phyloP scores from a whole-genome alignment of 1,140 invertebrate genomes.

The Doryteuthis pealeii region DNA sequence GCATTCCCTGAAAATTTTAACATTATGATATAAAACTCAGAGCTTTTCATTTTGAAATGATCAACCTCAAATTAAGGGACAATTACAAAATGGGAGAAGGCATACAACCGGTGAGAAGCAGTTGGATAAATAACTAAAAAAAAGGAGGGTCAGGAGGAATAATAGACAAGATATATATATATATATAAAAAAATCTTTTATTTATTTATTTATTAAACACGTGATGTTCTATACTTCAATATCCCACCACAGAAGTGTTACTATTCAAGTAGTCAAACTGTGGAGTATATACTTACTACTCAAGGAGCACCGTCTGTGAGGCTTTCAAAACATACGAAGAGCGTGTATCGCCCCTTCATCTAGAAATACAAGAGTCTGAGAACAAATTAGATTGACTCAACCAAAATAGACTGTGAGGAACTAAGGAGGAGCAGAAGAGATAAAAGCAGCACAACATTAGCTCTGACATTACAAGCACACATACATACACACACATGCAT shows the following conservation, averaged over 20 bases:
- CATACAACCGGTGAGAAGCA: no score
- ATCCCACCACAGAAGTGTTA: conserved; percentile 9
- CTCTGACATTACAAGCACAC: no score
- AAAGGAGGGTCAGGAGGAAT: no score
- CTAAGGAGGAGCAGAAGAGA: background rate
- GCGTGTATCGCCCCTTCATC: conserved; percentile 15
- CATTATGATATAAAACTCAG: no score
- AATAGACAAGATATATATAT: no score
- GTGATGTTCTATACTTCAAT: background rate
- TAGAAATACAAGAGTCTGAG: conserved; percentile 20
- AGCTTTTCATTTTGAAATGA: no score
- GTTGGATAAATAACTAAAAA: no score
- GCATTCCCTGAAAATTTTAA: no score
- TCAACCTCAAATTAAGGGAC: no score
- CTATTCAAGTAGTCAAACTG: conserved; percentile 13
- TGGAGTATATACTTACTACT: conserved; percentile 12
- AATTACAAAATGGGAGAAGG: no score
- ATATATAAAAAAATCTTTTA: no score
- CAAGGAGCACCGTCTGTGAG: conserved; percentile 8
- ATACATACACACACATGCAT: no score
- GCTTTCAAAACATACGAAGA: conserved; percentile 12
- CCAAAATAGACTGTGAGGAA: background rate
- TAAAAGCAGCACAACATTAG: background rate
- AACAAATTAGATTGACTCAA: conserved; percentile 16
- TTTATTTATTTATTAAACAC: background rate